Evolutionary conservation across 2,888 invertebrate genomes (phyloP).

Genomic region (Aphodius sticticus): DNA sequence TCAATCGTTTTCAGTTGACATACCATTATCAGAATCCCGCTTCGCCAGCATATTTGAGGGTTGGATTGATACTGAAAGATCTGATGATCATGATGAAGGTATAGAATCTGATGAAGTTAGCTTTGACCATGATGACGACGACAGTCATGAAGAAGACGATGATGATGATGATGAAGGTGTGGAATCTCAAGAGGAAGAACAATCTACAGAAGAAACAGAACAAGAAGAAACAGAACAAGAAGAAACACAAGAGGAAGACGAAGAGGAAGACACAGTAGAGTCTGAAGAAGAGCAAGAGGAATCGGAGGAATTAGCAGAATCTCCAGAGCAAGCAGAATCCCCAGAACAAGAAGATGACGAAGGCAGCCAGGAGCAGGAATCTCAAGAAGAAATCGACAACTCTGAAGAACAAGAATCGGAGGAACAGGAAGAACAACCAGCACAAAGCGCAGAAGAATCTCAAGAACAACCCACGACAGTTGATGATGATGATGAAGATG

Average conservation of each 20-base stretch:
- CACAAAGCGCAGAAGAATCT: constrained; percentile 44
- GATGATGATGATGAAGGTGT: constrained; percentile 48
- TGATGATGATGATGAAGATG: constrained; percentile 51
- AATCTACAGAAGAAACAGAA: constrained; percentile 44
- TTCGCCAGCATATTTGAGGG: constrained; percentile 81
- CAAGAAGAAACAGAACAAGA: constrained; percentile 47
- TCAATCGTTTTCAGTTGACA: constrained; percentile 62
- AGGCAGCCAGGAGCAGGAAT: constrained; percentile 37
- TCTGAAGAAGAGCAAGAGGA: constrained; percentile 52
- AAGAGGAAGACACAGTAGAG: constrained; percentile 46
- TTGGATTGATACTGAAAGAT: constrained; percentile 67
- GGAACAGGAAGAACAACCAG: constrained; percentile 37
- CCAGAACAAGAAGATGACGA: constrained; percentile 39
- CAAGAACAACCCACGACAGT: constrained; percentile 31
- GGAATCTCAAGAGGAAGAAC: constrained; percentile 44
- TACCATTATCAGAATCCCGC: constrained; percentile 69
- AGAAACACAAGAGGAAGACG: constrained; percentile 43
- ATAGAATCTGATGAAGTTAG: constrained; percentile 46
- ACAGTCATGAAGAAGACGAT: constrained; percentile 57
- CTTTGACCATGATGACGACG: constrained; percentile 54
- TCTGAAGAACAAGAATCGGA: constrained; percentile 42
- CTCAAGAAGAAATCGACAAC: constrained; percentile 34
- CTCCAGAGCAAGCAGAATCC: constrained; percentile 49
- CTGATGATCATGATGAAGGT: constrained; percentile 50
- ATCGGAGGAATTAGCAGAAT: constrained; percentile 49